These are phyloP conservation scores for Eudemis profundana DNA, from an alignment of 2,888 invertebrate species.

Conservation along the genomic window DNA sequence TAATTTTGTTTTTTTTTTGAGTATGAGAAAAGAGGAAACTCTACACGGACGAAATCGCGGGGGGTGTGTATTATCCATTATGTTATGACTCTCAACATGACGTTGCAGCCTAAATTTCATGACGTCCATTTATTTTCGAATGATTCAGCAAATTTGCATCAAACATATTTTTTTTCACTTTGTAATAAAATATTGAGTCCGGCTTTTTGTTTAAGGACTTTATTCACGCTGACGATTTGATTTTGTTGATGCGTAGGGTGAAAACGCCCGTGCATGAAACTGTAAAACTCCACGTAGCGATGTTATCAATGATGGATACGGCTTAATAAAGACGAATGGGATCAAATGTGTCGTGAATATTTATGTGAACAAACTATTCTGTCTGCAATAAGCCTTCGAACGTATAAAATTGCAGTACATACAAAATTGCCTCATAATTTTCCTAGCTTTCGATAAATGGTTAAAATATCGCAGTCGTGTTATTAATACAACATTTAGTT, in stretches of 20 bases:
- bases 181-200: constrained; percentile 1
- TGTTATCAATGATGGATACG: neutral
- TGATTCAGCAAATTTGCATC: neutral
- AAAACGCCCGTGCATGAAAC: neutral
- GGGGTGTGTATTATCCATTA: too few relatives aligned
- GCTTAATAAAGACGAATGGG: neutral
- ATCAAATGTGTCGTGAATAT: neutral
- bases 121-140: neutral
- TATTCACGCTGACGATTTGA: neutral
- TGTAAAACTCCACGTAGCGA: neutral
- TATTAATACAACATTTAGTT: too few relatives aligned
- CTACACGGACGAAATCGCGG: too few relatives aligned
- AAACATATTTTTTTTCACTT: neutral
- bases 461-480: too few relatives aligned
- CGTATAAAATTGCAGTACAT: constrained; percentile 2
- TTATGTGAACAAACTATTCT: neutral
- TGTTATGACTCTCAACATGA: constrained; percentile 3
- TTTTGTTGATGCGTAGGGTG: constrained; percentile 2
- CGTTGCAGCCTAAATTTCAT: neutral
- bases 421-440: too few relatives aligned
- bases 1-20: too few relatives aligned
- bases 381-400: neutral
- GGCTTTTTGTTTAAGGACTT: constrained; percentile 7
- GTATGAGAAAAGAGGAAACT: too few relatives aligned
- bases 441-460: too few relatives aligned